Evolutionary conservation across 2,888 invertebrate genomes (phyloP).

Genomic region (Scaptomyza tumidula): DNA sequence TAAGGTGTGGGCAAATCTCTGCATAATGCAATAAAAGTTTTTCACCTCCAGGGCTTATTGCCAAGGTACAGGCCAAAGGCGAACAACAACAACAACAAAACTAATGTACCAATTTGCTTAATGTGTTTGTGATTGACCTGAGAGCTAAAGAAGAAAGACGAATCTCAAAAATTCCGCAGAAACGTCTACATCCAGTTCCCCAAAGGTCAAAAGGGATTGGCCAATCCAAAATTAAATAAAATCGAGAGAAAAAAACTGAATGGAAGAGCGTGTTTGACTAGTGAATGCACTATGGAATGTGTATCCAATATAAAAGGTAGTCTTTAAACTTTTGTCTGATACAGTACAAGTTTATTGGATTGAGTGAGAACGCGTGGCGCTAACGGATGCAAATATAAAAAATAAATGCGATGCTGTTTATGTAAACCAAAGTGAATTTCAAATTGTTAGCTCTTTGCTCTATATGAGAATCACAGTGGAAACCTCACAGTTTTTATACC

Average conservation of each 20-base stretch:
- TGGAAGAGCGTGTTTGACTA: constrained; percentile 11
- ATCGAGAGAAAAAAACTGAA: constrained; percentile 8
- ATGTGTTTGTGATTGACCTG: constrained; percentile 71
- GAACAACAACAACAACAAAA: constrained; percentile 12
- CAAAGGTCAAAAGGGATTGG: constrained; percentile 33
- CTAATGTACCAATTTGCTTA: constrained; percentile 71
- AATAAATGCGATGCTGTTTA: not conserved
- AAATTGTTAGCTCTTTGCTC: too few relatives aligned
- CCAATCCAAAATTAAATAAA: constrained; percentile 8
- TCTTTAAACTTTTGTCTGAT: not conserved
- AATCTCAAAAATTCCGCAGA: constrained; percentile 9
- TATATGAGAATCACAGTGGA: too few relatives aligned
- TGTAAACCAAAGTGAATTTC: not conserved
- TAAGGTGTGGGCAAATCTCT: constrained; percentile 61
- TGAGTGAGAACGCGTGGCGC: not conserved
- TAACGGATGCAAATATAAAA: not conserved
- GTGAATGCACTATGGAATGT: constrained; percentile 19
- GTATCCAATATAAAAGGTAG: not conserved
- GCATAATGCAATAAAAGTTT: constrained; percentile 73
- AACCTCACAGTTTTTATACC: too few relatives aligned
- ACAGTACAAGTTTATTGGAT: not conserved
- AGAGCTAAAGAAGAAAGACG: constrained; percentile 21
- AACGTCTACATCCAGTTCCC: constrained; percentile 23
- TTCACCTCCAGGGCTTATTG: constrained; percentile 58
- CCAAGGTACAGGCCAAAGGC: constrained; percentile 31